Evolutionary conservation across 2,113 vertebrate genomes (phyloP), one percentile per base, ranked within the genome.

Genomic region (Macheiramphus alcinus): DNA sequence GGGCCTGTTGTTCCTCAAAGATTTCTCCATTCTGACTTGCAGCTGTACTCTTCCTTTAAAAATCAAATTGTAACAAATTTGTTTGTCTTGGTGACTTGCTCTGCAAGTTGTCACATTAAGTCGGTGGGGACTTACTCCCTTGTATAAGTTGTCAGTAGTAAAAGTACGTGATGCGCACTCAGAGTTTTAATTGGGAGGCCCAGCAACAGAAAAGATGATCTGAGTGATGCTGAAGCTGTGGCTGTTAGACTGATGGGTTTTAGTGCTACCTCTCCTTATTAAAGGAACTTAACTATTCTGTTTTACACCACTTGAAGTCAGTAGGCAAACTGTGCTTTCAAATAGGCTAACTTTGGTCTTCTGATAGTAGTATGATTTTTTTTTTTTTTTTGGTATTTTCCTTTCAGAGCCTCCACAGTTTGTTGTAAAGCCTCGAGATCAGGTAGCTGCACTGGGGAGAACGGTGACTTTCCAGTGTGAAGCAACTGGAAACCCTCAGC

Each of bases 391-490:
- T 0, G 13, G 4, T 90, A 11, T 83, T 95, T 83, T 91, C 92
- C 62, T 95, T 95, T 80, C 97, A 99, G 99, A 99, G 79, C 99
- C 99, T 86, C 99, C 99, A 7, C 99, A 99, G 85, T 99, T 99
- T 97, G 99, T 99, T 88, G 99, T 99, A 68, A 99, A 99, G 93
- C 99, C 99, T 36, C 98, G 99, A 72, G 99, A 99, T 97, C 99
- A 99, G 97, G 99, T 99, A 87, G 99, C 99, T 90, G 99, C 99
- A 3, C 98, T 99, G 97, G 99, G 99, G 76, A 98, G 99, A 87
- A 99, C 99, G 0, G 99, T 99, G 92, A 99, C 99, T 74, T 99
- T 99, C 97, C 99, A 99, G 97, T 99, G 99, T 50, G 99, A 99
- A 96, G 99, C 99, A 56, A 99, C 99, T 4, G 99, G 99, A 86